Evolutionary conservation across 2,797 vertebrate species (phyloP), one percentile per base, ranked within the genome.

Genomic region (Percopsis omiscomaycus): DNA sequence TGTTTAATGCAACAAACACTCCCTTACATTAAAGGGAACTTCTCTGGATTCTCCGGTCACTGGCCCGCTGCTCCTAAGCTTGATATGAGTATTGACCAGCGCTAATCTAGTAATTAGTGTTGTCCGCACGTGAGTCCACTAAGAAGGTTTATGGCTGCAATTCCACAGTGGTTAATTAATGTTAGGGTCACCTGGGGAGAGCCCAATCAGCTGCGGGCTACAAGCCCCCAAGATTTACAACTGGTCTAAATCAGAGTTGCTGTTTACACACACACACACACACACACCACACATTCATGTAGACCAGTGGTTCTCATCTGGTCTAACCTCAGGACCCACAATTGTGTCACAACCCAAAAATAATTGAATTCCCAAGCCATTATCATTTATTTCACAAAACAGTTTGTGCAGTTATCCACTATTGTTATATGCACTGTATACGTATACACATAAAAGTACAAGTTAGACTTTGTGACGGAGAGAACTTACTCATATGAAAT

Each of bases 91-190:
- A 92, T 92, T 90, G 91, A 92, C 85, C 64, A 37, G 62, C 55
- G 69, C 86, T 91, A 89, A 91, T 90, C 80, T 79, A 84, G 86
- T 92, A 90, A 92, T 92, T 91, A 91, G 84, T 84, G 77, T 49
- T 80, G 83, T 87, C 81, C 73, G 69, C 64, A 69, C 74, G 71
- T 68, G 78, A 82, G 79, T 77, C 74, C 77, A 73, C 69, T 65
- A 75, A 44, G 73, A 86, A 89, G 87, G 84, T 93, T 94, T 92
- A 93, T 92, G 86, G 86, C 49, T 56, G 78, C 79, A 81, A 78
- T 85, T 75, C 74, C 55, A 63, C 71, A 56, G 73, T 74, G 63
- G 78, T 86, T 92, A 91, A 93, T 93, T 92, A 92, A 92, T 76
- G 73, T 77, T 79, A 79, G 59, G 71, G 84, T 83, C 87, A 86